Percentiles rank a stretch among this genome's conserved stretches.
Evolutionary conservation across 2,113 vertebrate species (phyloP).

Genomic region (Charina bottae): DNA sequence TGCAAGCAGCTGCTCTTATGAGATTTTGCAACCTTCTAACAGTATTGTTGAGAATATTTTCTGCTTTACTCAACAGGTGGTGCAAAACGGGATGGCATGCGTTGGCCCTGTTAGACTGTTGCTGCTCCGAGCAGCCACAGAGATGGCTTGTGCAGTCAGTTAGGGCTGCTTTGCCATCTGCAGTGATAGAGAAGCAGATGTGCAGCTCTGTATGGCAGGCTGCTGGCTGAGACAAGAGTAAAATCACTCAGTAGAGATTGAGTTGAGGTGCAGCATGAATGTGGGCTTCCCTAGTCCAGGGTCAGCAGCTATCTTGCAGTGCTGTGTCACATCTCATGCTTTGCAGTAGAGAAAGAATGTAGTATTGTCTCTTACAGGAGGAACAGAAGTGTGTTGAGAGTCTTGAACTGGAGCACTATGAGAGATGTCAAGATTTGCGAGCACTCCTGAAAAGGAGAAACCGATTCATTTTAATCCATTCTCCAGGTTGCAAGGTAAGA

Average conservation of each 20-base stretch:
- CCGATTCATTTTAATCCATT: conserved; percentile 85
- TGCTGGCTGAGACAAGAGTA: background rate
- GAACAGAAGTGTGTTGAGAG: conserved; percentile 89
- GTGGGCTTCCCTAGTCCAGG: background rate
- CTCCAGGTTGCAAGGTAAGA: conserved; percentile 89
- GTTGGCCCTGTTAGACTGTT: conserved; percentile 52
- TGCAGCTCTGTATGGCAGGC: background rate
- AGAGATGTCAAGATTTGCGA: conserved; percentile 89
- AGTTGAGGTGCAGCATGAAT: background rate
- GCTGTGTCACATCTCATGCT: background rate
- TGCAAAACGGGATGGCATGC: conserved; percentile 60
- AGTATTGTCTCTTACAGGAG: conserved; percentile 74
- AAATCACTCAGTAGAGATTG: background rate
- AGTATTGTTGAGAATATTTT: background rate
- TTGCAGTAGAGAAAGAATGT: background rate
- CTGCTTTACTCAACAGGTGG: background rate
- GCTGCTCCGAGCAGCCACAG: background rate
- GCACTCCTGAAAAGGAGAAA: conserved; percentile 87
- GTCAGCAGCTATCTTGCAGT: too few relatives aligned
- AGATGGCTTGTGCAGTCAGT: background rate
- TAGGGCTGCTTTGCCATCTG: background rate
- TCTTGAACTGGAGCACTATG: conserved; percentile 89
- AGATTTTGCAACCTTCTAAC: conserved; percentile 22
- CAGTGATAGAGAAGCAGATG: background rate
- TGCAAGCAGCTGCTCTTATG: background rate